phyloP scores from a whole-genome alignment of 2,113 vertebrate species.

The Hassar affinis region DNA sequence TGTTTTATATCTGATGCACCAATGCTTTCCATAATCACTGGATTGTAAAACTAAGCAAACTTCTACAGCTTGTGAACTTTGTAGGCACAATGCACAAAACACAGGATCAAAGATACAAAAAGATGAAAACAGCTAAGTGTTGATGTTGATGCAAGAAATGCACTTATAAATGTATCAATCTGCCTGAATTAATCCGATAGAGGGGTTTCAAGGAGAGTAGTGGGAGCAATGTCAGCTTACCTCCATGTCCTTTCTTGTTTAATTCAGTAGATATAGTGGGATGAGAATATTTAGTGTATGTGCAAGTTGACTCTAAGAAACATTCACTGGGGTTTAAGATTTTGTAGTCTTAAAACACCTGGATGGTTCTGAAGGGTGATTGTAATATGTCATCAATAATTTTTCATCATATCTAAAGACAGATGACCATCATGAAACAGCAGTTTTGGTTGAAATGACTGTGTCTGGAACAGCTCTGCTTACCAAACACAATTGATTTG shows the following conservation, averaged over 20 bases:
- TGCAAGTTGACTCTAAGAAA: background rate
- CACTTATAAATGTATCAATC: background rate
- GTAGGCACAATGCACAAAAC: background rate
- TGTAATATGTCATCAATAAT: background rate
- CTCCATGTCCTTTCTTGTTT: background rate
- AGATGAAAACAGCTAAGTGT: too few species aligned
- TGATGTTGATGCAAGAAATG: background rate
- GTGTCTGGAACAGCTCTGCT: conserved; percentile 37
- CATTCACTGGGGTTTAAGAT: background rate
- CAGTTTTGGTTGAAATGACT: conserved; percentile 16
- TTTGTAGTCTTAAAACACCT: background rate
- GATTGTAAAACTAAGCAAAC: background rate
- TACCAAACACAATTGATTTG: conserved; percentile 27
- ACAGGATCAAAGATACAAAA: background rate
- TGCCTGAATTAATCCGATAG: background rate
- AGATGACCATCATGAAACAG: background rate
- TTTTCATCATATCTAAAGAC: conserved; percentile 1
- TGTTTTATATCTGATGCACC: background rate
- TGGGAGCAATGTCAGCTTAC: background rate
- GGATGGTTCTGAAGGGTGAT: background rate
- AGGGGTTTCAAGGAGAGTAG: background rate
- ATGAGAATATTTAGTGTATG: background rate
- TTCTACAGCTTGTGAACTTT: background rate
- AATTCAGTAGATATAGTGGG: background rate
- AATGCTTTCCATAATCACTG: background rate